Base-by-base conservation (phyloP, 30 jellyfish, hydroid and myxozoan genomes). In the Turritopsis dohrnii region DNA sequence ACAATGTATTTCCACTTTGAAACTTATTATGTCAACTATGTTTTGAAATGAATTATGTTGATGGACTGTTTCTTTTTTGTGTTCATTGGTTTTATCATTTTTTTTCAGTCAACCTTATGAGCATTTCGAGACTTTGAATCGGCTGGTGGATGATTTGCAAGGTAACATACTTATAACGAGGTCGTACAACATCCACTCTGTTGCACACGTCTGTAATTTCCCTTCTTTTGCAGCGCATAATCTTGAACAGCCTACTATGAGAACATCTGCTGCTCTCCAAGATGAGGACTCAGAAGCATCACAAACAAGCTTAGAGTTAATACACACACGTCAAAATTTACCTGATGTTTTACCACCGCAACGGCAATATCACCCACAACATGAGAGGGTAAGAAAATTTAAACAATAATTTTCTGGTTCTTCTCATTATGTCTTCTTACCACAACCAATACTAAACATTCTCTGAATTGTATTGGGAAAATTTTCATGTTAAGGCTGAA, bases 331-430 rank as follows among this genome's bases (percentile, higher is more conserved):
- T 29, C 83, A 28, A 25, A 93, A 93, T 79, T 81, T 94, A 25
- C 99, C 99, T 21, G 99, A 94, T 84, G 99, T 94, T 28, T 81
- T 94, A n/a, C 95, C 95, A 22, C 88, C 83, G 88, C 99, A 94
- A 21, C 96, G 89, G 65, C 96, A 82, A 29, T 74, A 74, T 41
- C 60, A 41, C 13, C 60, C 60, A 41, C 60, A 41, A 41, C 60
- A 41, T 41, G 60, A 41, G 60, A 5, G 60, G 13, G 60, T 41
- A 41, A 41, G 60, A 41, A 41, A 41, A 3, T 41, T 41, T 5
- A 41, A 41, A 41, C n/a, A n/a, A n/a, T n/a, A n/a, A n/a, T n/a
- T n/a, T n/a, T n/a, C n/a, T n/a, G n/a, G n/a, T n/a, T n/a, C n/a
- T n/a, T n/a, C n/a, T n/a, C n/a, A n/a, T n/a, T n/a, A n/a, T n/a